Conservation (phyloP, 2,888 invertebrate species). For the Drosophila neotestacea region DNA sequence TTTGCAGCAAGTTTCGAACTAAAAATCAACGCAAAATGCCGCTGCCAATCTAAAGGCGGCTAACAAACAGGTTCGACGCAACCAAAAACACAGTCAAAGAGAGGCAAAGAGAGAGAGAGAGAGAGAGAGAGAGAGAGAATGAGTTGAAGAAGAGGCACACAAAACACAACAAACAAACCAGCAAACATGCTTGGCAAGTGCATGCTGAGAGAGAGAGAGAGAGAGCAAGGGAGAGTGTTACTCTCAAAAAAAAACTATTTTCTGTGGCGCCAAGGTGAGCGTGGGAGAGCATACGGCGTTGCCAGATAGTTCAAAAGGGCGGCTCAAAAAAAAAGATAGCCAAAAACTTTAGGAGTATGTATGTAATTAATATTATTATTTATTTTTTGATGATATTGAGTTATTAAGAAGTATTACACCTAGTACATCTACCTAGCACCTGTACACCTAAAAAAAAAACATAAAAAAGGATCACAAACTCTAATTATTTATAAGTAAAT, state of each 20-base stretch:
- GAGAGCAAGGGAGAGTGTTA: neutral
- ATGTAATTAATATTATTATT: neutral
- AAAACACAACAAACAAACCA: slow-evolving; percentile 37
- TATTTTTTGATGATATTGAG: neutral
- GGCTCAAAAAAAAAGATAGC: too few relatives aligned
- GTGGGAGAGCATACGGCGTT: slow-evolving; percentile 28
- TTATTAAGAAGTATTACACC: too few relatives aligned
- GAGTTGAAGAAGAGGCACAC: slow-evolving; percentile 12
- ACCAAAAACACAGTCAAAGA: slow-evolving; percentile 39
- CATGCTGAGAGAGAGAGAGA: slow-evolving; percentile 15
- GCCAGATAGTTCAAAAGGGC: slow-evolving; percentile 41
- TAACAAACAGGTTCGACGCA: slow-evolving; percentile 75
- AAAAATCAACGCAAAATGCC: slow-evolving; percentile 60
- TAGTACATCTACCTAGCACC: too few relatives aligned
- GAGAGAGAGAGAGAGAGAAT: slow-evolving; percentile 1
- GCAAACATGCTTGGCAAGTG: slow-evolving; percentile 28
- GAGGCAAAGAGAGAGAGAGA: slow-evolving; percentile 9
- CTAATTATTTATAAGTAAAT: too few relatives aligned
- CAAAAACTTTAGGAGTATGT: too few relatives aligned
- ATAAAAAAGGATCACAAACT: too few relatives aligned
- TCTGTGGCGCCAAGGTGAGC: slow-evolving; percentile 1
- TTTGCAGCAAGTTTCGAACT: slow-evolving; percentile 68
- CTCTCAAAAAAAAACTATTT: slow-evolving; percentile 29
- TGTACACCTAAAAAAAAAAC: too few relatives aligned
- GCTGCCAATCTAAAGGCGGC: slow-evolving; percentile 48